These are phyloP conservation scores for Caprella mutica DNA, from an alignment of 2,888 invertebrate species.

Conservation along the genomic window DNA sequence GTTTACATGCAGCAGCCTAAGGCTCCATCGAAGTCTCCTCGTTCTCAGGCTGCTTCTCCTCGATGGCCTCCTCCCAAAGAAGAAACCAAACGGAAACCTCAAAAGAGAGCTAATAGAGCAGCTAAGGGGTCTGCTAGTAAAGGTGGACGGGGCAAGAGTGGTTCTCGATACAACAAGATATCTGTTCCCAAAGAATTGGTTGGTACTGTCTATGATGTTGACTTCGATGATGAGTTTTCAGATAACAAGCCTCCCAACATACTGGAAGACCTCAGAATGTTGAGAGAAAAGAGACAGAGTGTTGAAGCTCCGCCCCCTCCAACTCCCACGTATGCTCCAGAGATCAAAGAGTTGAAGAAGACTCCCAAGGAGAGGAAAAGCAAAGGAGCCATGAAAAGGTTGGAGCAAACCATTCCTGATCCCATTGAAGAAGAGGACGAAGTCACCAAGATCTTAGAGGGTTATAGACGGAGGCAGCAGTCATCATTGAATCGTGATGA, in stretches of 20 bases:
- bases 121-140: slow-evolving; percentile 14
- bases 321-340: slow-evolving; percentile 16
- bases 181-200: slow-evolving; percentile 37
- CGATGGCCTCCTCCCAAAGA: slow-evolving; percentile 28
- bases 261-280: slow-evolving; percentile 60
- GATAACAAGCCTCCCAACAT: slow-evolving; percentile 40
- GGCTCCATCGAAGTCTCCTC: slow-evolving; percentile 17
- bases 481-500: slow-evolving; percentile 19
- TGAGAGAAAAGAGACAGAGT: slow-evolving; percentile 65
- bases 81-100: slow-evolving; percentile 1
- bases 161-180: slow-evolving; percentile 19
- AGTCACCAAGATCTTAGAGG: slow-evolving; percentile 26
- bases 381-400: slow-evolving; percentile 6
- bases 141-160: slow-evolving; percentile 19
- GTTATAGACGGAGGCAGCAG: slow-evolving; percentile 25
- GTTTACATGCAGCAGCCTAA: slow-evolving; percentile 30
- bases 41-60: slow-evolving; percentile 23
- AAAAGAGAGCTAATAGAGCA: slow-evolving; percentile 19
- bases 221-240: slow-evolving; percentile 52
- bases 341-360: slow-evolving; percentile 23
- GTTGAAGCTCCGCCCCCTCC: slow-evolving; percentile 45
- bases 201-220: slow-evolving; percentile 72
- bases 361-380: slow-evolving; percentile 20
- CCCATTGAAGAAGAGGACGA: slow-evolving; percentile 21
- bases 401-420: neutral